A percentile compares a stretch with the other conserved stretches of the same genome.
phyloP scores from a whole-genome alignment of 1,140 invertebrate genomes.

The Hermetia illucens region DNA sequence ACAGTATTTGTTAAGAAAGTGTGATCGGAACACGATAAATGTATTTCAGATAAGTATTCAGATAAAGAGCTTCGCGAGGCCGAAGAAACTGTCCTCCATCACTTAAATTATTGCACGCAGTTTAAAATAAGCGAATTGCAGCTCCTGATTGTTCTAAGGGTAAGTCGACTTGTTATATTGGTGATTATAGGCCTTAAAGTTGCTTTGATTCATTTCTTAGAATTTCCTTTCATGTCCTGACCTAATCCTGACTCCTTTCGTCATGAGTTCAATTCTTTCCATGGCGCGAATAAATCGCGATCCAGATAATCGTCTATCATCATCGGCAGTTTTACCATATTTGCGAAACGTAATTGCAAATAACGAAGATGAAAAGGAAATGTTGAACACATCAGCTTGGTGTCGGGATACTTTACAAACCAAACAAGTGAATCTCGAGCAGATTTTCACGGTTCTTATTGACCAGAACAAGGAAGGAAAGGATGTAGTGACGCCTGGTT shows the following conservation, averaged over 20 bases:
- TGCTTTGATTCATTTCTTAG: too few relatives aligned
- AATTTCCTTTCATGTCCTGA: constrained; percentile 23
- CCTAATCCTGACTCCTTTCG: constrained; percentile 22
- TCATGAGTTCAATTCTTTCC: constrained; percentile 23
- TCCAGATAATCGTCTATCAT: constrained; percentile 18
- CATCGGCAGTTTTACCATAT: constrained; percentile 18
- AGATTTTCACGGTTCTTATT: constrained; percentile 21
- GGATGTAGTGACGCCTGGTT: constrained; percentile 23
- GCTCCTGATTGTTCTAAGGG: constrained; percentile 16
- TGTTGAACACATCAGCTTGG: constrained; percentile 21
- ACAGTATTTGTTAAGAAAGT: not conserved
- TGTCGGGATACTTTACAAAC: constrained; percentile 23
- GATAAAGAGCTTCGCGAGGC: constrained; percentile 26
- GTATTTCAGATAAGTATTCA: constrained; percentile 19
- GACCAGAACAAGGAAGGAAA: constrained; percentile 29
- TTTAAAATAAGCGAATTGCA: constrained; percentile 22
- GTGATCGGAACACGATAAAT: not conserved
- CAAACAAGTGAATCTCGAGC: constrained; percentile 20
- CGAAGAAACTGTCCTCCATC: constrained; percentile 26
- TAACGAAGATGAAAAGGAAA: constrained; percentile 20
- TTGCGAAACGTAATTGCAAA: constrained; percentile 22
- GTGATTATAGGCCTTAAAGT: not conserved
- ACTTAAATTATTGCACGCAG: constrained; percentile 26
- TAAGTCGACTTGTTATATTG: constrained; percentile 9
- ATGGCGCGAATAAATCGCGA: constrained; percentile 24